phyloP scores from a whole-genome alignment of 2,888 invertebrate species.

The Deilephila porcellus region DNA sequence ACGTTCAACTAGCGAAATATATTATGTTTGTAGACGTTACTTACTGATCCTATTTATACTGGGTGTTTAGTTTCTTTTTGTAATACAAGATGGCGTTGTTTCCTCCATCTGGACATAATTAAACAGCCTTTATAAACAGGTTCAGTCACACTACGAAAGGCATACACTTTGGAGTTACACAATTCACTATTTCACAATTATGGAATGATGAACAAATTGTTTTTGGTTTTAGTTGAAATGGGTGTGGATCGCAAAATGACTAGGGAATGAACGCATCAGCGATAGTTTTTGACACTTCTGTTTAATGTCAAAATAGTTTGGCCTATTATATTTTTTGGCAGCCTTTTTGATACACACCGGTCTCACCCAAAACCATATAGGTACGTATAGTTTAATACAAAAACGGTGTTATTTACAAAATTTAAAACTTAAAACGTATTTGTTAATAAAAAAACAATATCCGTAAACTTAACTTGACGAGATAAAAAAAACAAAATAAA shows the following conservation, averaged over 20 bases:
- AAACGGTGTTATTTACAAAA: constrained; percentile 25
- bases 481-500: constrained; percentile 37
- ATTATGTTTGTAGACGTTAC: constrained; percentile 20
- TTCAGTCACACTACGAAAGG: constrained; percentile 4
- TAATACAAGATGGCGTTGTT: neutral
- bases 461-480: constrained; percentile 31
- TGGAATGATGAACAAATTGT: constrained; percentile 24
- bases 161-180: constrained; percentile 20
- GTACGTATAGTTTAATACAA: constrained; percentile 25
- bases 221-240: neutral
- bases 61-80: neutral
- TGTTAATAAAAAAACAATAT: constrained; percentile 31
- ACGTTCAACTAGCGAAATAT: constrained; percentile 27
- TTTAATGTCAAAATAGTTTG: no score
- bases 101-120: neutral
- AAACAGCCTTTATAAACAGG: neutral
- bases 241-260: neutral
- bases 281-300: no score
- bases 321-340: no score
- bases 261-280: neutral
- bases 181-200: constrained; percentile 22
- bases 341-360: neutral
- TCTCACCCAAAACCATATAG: constrained; percentile 13
- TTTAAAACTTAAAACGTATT: constrained; percentile 25
- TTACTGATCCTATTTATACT: neutral